Evolutionary conservation across 1,140 invertebrate genomes (phyloP).

Genomic region (Drosophila carrolli): DNA sequence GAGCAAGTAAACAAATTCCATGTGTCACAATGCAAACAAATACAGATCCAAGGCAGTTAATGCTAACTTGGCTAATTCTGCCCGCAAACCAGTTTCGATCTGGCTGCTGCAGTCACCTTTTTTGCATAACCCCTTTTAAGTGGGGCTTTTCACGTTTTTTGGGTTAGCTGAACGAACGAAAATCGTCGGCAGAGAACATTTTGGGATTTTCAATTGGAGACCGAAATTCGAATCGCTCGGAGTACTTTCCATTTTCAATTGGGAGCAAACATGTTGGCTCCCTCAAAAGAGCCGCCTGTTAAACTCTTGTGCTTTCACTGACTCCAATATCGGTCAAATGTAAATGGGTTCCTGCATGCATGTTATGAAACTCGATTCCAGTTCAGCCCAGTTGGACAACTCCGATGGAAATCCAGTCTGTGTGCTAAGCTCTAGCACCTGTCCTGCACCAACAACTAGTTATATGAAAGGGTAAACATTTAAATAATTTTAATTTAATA

Average conservation of each 20-base stretch:
- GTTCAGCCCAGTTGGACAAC: constrained; percentile 24
- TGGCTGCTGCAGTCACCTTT: constrained; percentile 52
- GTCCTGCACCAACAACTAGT: constrained; percentile 1
- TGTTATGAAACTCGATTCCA: constrained; percentile 55
- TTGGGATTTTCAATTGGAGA: constrained; percentile 20
- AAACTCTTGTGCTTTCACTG: constrained; percentile 42
- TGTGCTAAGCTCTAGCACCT: constrained; percentile 16
- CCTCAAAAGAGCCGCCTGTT: constrained; percentile 29
- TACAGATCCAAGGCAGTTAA: constrained; percentile 39
- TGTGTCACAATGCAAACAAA: constrained; percentile 57
- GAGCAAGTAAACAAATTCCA: constrained; percentile 28
- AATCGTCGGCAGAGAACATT: constrained; percentile 49
- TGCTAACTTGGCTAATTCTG: constrained; percentile 75
- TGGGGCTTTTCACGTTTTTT: constrained; percentile 55
- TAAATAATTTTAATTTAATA: neutral
- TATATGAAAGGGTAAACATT: constrained; percentile 3
- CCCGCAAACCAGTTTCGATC: constrained; percentile 67
- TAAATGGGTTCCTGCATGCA: constrained; percentile 22
- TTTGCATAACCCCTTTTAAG: constrained; percentile 71
- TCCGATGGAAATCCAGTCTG: constrained; percentile 17
- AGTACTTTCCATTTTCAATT: constrained; percentile 51
- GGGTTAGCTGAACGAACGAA: constrained; percentile 14
- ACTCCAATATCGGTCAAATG: constrained; percentile 33
- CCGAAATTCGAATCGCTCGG: constrained; percentile 1
- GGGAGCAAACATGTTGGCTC: constrained; percentile 37